Conservation (phyloP, 2,797 vertebrate genomes). For the Bovichtus variegatus region DNA sequence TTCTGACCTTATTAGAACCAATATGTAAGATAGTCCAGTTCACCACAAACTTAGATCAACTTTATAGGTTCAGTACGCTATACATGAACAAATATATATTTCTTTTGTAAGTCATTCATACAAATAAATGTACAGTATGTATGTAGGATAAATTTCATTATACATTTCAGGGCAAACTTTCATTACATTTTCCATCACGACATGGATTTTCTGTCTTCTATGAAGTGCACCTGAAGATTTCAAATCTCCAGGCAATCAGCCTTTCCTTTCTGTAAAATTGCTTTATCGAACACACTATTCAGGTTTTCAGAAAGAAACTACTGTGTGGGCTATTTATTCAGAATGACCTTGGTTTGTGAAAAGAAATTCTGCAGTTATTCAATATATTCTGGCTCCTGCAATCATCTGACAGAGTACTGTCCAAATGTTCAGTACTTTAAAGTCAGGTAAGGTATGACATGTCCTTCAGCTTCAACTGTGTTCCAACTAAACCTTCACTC, state of each 20-base stretch:
- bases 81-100: not conserved
- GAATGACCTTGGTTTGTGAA: conserved; percentile 57
- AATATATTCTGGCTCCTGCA: conserved; percentile 1
- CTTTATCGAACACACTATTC: conserved; percentile 38
- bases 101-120: not conserved
- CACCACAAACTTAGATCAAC: not conserved
- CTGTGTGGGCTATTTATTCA: conserved; percentile 37
- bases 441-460: not conserved
- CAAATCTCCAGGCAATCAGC: conserved; percentile 45
- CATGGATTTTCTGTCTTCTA: not conserved
- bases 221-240: conserved; percentile 1
- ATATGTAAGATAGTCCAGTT: not conserved
- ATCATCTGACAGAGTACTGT: not conserved
- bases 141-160: too few relatives aligned
- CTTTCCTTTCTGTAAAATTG: conserved; percentile 11
- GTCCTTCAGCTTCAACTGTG: not conserved
- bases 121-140: not conserved
- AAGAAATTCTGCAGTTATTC: conserved; percentile 12
- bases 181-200: not conserved
- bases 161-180: not conserved
- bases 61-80: too few relatives aligned
- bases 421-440: not conserved
- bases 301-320: conserved; percentile 24
- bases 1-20: not conserved
- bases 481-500: not conserved